These are phyloP conservation scores for Microtus oregoni DNA, from an alignment of 2,113 vertebrate species.

Conservation along the genomic window DNA sequence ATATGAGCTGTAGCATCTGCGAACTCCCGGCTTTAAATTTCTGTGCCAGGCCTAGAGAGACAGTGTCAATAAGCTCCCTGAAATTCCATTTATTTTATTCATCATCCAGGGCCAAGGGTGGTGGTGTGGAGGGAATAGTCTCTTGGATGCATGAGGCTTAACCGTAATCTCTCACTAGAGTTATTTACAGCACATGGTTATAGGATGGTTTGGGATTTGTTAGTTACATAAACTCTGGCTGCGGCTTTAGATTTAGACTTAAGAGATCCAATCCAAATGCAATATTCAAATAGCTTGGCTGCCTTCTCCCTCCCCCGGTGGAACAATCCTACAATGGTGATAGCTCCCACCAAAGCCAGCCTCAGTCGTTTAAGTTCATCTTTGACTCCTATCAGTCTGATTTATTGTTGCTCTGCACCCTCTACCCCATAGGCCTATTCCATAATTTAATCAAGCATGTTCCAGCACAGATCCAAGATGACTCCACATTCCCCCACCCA, in stretches of 20 bases:
- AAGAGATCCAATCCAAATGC: neutral
- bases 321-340: neutral
- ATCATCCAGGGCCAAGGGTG: conserved; percentile 2
- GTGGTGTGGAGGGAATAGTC: neutral
- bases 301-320: neutral
- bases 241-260: neutral
- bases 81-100: conserved; percentile 26
- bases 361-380: neutral
- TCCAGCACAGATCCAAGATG: neutral
- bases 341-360: neutral
- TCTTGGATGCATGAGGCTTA: neutral
- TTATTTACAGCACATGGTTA: neutral
- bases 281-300: neutral
- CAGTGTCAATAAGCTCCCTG: neutral
- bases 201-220: neutral
- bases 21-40: neutral
- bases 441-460: neutral
- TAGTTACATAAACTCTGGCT: neutral
- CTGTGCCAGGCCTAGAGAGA: neutral
- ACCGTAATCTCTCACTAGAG: conserved; percentile 15
- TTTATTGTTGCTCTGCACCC: neutral
- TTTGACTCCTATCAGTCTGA: neutral
- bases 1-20: neutral
- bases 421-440: neutral
- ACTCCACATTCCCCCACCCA: neutral